Base-by-base conservation (phyloP, 2,113 vertebrate species). In the Pachypanchax playfairii region DNA sequence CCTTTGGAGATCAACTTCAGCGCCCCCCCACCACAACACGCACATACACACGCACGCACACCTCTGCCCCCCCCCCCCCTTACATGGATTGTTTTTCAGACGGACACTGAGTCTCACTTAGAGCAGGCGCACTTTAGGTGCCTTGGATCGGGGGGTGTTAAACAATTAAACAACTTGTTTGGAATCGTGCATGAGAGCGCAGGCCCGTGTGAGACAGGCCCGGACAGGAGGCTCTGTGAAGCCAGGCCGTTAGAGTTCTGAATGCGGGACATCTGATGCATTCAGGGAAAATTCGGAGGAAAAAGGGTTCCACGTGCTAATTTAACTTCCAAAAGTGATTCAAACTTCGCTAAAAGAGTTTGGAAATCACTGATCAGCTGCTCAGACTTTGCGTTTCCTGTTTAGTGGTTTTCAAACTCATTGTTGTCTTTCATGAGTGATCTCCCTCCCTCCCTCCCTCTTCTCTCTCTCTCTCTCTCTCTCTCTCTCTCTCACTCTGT, bases 1-100 rank as follows among this genome's bases (percentile, higher is more conserved):
- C 95, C 95, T 95, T 86, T 89, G 88, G 73, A 93, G 94, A 94
- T 94, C 94, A 94, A 88, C 94, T 95, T 94, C 92, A 65, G 62
- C 52, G 47, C 38, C 36, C 63, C 54, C 62, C 79, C 60, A 24
- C 33, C 14, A 88, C 22, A 4, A 5, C 28, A 29, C 28, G 8
- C 28, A 29, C 28, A 29, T 8, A 29, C 31, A 33, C 31, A 33
- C 8, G n/a, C n/a, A n/a, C n/a, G n/a, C n/a, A n/a, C n/a, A n/a
- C n/a, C n/a, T n/a, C n/a, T n/a, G n/a, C n/a, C 7, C 31, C 12
- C 11, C 1, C 24, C 33, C n/a, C 22, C 29, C 35, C 43, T 14
- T 79, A 75, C 86, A 28, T 69, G 87, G 93, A 93, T 94, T 95
- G 93, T 94, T 94, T 95, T 95, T 93, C 94, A 93, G 90, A 94